phyloP scores from a whole-genome alignment of 2,888 invertebrate genomes.

The Conistra vaccinii region DNA sequence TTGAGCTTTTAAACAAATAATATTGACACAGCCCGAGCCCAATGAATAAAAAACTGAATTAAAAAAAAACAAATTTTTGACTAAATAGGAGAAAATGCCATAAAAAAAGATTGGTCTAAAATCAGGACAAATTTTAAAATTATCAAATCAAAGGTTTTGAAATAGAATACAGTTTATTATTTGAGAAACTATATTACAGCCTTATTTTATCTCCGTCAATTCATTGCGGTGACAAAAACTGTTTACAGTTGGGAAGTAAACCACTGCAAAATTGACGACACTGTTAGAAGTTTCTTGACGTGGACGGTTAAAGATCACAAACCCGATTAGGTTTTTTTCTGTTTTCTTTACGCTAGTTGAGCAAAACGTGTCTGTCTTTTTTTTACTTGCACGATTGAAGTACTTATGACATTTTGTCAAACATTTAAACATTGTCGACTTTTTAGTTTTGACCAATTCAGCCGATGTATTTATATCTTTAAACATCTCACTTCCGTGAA shows the following conservation, averaged over 20 bases:
- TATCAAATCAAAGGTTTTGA: not conserved
- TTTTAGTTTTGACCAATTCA: not conserved
- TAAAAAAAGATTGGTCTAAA: not conserved
- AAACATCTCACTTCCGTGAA: not conserved
- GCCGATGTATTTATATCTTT: not conserved
- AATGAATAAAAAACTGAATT: not conserved
- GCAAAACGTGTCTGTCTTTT: not conserved
- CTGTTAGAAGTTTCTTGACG: conserved; percentile 6
- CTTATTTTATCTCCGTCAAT: not conserved
- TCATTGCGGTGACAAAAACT: not conserved
- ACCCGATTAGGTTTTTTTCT: conserved; percentile 2
- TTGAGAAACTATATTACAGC: not conserved
- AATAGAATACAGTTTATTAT: not conserved
- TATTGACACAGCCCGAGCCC: not conserved
- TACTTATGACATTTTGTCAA: not conserved
- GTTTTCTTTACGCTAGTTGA: not conserved
- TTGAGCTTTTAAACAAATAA: not conserved
- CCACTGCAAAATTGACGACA: not conserved
- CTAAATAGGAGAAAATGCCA: not conserved
- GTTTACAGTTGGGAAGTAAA: too few species aligned
- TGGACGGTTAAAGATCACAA: conserved; percentile 24
- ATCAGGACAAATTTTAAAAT: not conserved
- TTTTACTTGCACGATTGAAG: not conserved
- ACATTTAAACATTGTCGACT: too few species aligned
- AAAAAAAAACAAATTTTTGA: too few species aligned